Evolutionary conservation across 1,140 invertebrate species (phyloP).

Genomic region (Dendrolimus punctatus): DNA sequence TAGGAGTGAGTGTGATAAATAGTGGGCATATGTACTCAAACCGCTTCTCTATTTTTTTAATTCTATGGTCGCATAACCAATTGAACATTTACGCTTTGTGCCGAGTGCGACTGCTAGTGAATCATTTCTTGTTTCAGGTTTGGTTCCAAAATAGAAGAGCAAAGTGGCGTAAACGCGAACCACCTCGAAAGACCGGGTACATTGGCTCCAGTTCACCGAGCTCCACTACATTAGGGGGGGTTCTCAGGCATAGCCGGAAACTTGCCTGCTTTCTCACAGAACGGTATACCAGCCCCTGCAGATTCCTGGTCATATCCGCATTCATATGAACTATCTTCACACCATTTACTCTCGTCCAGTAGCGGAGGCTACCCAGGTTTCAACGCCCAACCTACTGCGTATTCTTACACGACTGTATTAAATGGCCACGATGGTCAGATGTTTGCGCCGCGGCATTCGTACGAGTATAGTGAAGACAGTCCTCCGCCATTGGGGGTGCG

Average conservation of each 20-base stretch:
- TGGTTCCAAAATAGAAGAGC: constrained; percentile 92
- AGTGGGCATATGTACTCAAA: too few species aligned
- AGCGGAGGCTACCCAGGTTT: constrained; percentile 76
- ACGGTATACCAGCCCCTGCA: constrained; percentile 76
- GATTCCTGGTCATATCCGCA: constrained; percentile 86
- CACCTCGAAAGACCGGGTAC: constrained; percentile 92
- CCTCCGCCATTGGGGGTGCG: constrained; percentile 73
- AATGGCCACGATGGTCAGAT: constrained; percentile 79
- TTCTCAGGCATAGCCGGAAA: constrained; percentile 77
- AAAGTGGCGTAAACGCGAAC: constrained; percentile 98
- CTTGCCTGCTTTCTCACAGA: constrained; percentile 78
- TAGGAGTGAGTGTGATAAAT: too few species aligned
- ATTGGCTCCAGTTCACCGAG: constrained; percentile 77
- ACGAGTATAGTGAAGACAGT: constrained; percentile 76
- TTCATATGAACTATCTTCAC: constrained; percentile 81
- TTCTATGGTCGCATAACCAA: too few species aligned
- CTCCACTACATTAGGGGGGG: constrained; percentile 73
- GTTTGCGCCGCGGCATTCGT: constrained; percentile 73
- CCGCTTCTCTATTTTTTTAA: too few species aligned
- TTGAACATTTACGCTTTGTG: not conserved
- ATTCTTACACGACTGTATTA: constrained; percentile 79
- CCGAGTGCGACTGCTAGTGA: not conserved
- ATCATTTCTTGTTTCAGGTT: constrained; percentile 45
- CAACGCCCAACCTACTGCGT: constrained; percentile 64
- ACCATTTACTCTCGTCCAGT: constrained; percentile 80